These are phyloP conservation scores for Catocala fraxini DNA, from an alignment of 2,888 invertebrate genomes.

Conservation along the genomic window DNA sequence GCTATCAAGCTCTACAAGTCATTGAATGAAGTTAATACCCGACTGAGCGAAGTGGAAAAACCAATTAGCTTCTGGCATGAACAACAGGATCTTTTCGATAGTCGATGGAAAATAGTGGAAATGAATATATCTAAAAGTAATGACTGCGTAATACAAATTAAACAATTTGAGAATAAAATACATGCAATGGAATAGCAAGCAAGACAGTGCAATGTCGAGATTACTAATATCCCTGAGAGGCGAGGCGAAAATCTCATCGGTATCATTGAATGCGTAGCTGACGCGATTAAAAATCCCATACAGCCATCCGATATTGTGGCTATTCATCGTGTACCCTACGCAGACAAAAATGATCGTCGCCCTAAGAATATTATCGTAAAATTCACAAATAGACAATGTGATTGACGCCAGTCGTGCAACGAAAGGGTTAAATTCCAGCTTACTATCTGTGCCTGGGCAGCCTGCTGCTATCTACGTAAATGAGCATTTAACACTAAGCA, in stretches of 20 bases:
- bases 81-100: background rate
- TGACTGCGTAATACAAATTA: background rate
- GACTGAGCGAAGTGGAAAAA: background rate
- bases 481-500: slow-evolving; percentile 1
- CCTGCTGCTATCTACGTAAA: background rate
- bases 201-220: background rate
- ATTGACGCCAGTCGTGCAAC: too few species aligned
- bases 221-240: too few species aligned
- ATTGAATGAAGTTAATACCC: background rate
- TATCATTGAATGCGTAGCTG: too few species aligned
- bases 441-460: too few species aligned
- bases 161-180: background rate
- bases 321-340: too few species aligned
- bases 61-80: background rate
- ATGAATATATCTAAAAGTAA: background rate
- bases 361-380: too few species aligned
- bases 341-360: too few species aligned
- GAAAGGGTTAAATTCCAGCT: too few species aligned
- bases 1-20: background rate
- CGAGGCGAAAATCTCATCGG: too few species aligned
- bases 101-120: background rate
- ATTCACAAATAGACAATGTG: too few species aligned
- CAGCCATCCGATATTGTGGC: too few species aligned
- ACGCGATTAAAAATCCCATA: too few species aligned
- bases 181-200: background rate